These are phyloP conservation scores for Hyalella azteca DNA, from an alignment of 2,888 invertebrate species.

Conservation along the genomic window DNA sequence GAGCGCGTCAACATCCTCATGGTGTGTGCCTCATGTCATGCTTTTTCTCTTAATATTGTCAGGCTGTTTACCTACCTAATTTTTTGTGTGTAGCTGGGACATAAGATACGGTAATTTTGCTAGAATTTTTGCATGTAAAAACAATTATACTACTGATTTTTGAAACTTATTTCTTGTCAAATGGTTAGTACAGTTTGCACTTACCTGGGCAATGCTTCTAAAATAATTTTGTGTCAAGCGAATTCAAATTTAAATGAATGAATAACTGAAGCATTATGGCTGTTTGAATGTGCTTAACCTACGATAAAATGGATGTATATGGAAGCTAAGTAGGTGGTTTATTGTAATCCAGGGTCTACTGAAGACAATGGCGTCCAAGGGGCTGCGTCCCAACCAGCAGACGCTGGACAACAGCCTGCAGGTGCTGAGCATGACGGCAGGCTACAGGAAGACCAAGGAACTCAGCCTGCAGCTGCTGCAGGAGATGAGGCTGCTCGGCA, in stretches of 20 bases:
- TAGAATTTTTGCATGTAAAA: no score
- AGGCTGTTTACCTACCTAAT: background rate
- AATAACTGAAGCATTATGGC: no score
- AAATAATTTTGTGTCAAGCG: no score
- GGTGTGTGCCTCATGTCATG: background rate
- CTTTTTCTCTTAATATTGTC: background rate
- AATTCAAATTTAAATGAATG: no score
- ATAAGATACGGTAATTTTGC: no score
- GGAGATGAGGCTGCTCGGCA: conserved; percentile 73
- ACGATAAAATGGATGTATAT: no score
- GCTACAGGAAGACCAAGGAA: conserved; percentile 63
- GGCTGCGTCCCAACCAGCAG: conserved; percentile 70
- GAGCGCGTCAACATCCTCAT: conserved; percentile 68
- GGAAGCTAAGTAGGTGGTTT: no score
- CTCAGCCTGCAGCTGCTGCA: conserved; percentile 67
- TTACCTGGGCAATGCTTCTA: no score
- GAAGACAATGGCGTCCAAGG: conserved; percentile 69
- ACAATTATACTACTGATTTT: no score
- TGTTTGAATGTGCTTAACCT: no score
- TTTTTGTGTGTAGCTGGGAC: background rate
- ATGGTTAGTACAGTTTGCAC: no score
- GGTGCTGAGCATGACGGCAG: conserved; percentile 66
- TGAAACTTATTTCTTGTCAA: no score
- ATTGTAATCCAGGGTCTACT: conserved; percentile 70
- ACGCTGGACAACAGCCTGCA: conserved; percentile 73